Conservation (phyloP, 2,797 vertebrate species). For the Apogon hyalosoma region DNA sequence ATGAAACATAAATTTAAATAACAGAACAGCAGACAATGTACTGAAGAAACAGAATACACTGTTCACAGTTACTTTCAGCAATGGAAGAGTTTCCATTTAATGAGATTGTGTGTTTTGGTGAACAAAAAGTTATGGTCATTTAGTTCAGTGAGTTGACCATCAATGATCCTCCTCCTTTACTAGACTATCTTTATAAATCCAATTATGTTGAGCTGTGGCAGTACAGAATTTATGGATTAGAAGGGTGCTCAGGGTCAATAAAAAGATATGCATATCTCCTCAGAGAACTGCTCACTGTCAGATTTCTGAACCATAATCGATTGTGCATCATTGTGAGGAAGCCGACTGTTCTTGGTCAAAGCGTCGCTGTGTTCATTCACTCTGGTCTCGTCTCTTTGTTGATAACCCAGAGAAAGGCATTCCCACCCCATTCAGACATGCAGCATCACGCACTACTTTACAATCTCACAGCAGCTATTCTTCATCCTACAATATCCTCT, state of each 20-base stretch:
- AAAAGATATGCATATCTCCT: neutral
- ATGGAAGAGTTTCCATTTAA: slow-evolving; percentile 51
- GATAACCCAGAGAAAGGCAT: slow-evolving; percentile 34
- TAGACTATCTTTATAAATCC: slow-evolving; percentile 14
- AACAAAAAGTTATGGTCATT: slow-evolving; percentile 35
- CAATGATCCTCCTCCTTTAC: slow-evolving; percentile 35
- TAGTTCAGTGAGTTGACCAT: slow-evolving; percentile 23
- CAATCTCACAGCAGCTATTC: neutral
- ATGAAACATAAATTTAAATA: slow-evolving; percentile 17
- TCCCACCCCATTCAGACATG: slow-evolving; percentile 19
- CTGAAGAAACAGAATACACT: slow-evolving; percentile 38
- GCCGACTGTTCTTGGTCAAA: slow-evolving; percentile 11
- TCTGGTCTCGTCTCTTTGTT: slow-evolving; percentile 16
- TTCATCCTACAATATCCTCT: neutral
- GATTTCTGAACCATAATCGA: neutral
- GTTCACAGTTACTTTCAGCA: slow-evolving; percentile 48
- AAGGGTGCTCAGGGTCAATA: neutral
- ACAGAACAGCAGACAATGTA: slow-evolving; percentile 7
- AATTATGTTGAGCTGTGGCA: neutral
- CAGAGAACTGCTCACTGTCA: neutral
- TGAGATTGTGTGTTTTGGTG: slow-evolving; percentile 31
- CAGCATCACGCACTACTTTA: slow-evolving; percentile 20
- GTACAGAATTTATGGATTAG: slow-evolving; percentile 10
- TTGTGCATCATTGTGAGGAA: neutral
- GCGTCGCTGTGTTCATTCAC: neutral